Evolutionary conservation across 37 sponge, comb jelly and placozoan species (phyloP).

Genomic region (Halisarca cf. caerulea): DNA sequence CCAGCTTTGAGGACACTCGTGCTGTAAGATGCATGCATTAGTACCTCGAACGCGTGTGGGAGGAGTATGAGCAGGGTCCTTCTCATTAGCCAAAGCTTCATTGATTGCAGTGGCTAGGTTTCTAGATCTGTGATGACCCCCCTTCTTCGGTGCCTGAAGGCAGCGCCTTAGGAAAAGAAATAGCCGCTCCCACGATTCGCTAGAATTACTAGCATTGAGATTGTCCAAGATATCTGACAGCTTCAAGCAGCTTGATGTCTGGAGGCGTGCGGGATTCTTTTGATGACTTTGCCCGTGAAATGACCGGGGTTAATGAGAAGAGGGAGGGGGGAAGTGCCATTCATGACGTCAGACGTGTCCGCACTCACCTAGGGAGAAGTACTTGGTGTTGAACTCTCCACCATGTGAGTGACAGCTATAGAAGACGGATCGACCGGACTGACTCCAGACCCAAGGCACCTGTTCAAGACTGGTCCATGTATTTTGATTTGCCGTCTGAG

Average conservation of each 20-base stretch:
- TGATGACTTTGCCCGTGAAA: not conserved
- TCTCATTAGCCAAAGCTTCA: not conserved
- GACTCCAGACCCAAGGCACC: too few relatives aligned
- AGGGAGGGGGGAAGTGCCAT: too few relatives aligned
- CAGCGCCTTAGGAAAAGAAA: not conserved
- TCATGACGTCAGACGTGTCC: too few relatives aligned
- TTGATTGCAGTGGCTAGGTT: not conserved
- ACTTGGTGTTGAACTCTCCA: too few relatives aligned
- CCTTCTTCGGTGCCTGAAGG: not conserved
- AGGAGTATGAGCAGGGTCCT: not conserved
- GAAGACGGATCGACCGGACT: too few relatives aligned
- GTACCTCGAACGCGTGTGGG: too few relatives aligned
- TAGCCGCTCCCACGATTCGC: not conserved
- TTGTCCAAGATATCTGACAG: not conserved
- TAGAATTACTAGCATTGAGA: not conserved
- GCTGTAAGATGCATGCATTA: not conserved
- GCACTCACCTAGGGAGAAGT: too few relatives aligned
- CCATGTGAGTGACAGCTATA: too few relatives aligned
- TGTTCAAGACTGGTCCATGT: too few relatives aligned
- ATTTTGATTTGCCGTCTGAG: too few relatives aligned
- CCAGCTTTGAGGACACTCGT: slow-evolving; percentile 4
- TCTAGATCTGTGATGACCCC: not conserved
- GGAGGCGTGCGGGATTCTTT: slow-evolving; percentile 5
- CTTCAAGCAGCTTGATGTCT: not conserved
- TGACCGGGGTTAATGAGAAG: not conserved